These are phyloP conservation scores for Unio pictorum DNA, from an alignment of 2,888 invertebrate genomes.

Conservation along the genomic window DNA sequence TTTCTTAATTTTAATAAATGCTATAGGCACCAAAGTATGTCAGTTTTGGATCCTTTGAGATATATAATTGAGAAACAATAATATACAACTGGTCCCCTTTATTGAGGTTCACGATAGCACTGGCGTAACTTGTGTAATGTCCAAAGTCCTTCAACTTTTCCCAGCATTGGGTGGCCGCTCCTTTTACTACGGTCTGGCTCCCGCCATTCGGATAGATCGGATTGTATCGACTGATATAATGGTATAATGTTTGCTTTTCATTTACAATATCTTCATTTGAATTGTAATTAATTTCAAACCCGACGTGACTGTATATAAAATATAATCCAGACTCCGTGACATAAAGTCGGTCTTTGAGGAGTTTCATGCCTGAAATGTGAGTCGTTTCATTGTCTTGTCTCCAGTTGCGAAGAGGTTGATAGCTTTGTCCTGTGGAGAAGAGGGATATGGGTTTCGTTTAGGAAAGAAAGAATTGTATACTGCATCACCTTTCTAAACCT, in stretches of 20 bases:
- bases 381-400: slow-evolving; percentile 9
- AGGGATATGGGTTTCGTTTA: too few species aligned
- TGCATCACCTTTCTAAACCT: too few species aligned
- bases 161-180: slow-evolving; percentile 43
- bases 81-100: slow-evolving; percentile 42
- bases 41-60: slow-evolving; percentile 19
- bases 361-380: slow-evolving; percentile 25
- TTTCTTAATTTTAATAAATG: slow-evolving; percentile 4
- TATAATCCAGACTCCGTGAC: slow-evolving; percentile 41
- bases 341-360: slow-evolving; percentile 25
- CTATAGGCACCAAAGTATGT: slow-evolving; percentile 24
- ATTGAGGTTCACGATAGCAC: slow-evolving; percentile 30
- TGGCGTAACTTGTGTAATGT: slow-evolving; percentile 45
- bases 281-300: slow-evolving; percentile 36
- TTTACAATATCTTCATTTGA: slow-evolving; percentile 1
- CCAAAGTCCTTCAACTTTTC: slow-evolving; percentile 32
- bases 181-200: slow-evolving; percentile 34
- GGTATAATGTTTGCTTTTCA: slow-evolving; percentile 30
- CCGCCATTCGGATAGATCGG: slow-evolving; percentile 37
- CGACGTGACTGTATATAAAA: slow-evolving; percentile 45
- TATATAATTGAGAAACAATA: slow-evolving; percentile 25
- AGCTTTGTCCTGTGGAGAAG: background rate
- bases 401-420: slow-evolving; percentile 34
- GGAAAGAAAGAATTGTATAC: too few species aligned
- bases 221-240: slow-evolving; percentile 40